Percentiles rank a stretch among this genome's conserved stretches.
phyloP scores from a whole-genome alignment of 2,113 vertebrate species.

The Balaenoptera acutorostrata region DNA sequence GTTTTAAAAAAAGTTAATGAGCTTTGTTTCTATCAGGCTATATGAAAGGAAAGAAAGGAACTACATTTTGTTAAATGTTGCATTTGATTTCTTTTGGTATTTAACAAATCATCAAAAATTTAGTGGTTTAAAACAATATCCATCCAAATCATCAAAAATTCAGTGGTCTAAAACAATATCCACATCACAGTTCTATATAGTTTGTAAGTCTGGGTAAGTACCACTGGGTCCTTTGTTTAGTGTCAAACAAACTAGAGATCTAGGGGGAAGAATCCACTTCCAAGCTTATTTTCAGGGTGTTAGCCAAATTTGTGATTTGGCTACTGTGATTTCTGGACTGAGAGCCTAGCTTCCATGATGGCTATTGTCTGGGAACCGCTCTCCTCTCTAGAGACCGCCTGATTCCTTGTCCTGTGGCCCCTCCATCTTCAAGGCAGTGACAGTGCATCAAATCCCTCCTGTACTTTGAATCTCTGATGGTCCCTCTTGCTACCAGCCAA shows the following conservation, averaged over 20 bases:
- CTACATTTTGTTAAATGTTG: neutral
- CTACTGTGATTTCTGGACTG: neutral
- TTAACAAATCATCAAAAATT: neutral
- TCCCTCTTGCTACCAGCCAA: neutral
- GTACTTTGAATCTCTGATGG: neutral
- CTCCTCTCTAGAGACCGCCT: fast-evolving
- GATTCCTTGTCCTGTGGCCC: fast-evolving
- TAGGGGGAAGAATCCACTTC: neutral
- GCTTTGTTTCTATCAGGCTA: neutral
- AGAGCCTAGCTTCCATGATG: neutral
- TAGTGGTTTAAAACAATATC: neutral
- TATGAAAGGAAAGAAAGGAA: neutral
- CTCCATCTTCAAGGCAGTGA: neutral
- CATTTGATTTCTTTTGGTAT: neutral
- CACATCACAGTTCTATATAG: neutral
- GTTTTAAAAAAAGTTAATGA: neutral
- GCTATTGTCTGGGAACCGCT: fast-evolving
- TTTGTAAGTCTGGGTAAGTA: neutral
- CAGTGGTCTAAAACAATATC: neutral
- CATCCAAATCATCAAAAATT: neutral
- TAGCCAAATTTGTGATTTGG: neutral
- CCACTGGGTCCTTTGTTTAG: neutral
- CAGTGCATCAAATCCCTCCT: neutral
- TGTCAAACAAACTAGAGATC: fast-evolving
- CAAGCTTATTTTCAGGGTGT: neutral